phyloP scores from a whole-genome alignment of 2,797 vertebrate genomes.

The Miichthys miiuy region DNA sequence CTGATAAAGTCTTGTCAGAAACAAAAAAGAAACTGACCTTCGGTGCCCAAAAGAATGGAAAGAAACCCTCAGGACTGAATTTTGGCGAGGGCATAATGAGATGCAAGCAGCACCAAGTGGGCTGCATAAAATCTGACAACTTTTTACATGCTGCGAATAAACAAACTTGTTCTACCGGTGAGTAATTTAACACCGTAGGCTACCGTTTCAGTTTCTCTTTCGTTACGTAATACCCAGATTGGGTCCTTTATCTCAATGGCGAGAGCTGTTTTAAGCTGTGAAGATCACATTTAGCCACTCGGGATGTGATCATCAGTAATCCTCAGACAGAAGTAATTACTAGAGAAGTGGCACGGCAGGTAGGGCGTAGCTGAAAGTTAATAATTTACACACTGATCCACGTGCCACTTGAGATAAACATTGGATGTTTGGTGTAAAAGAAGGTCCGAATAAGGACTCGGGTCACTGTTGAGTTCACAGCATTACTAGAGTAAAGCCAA shows the following conservation, averaged over 20 bases:
- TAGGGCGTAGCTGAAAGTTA: neutral
- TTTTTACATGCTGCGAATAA: neutral
- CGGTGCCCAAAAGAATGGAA: neutral
- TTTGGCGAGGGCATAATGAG: slow-evolving; percentile 1
- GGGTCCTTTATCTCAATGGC: neutral
- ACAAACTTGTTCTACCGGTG: slow-evolving; percentile 1
- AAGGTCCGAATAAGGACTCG: slow-evolving; percentile 7
- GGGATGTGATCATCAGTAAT: slow-evolving; percentile 28
- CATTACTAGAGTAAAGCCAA: slow-evolving; percentile 13
- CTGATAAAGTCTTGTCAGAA: neutral
- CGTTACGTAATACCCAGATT: neutral
- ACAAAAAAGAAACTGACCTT: too few species aligned
- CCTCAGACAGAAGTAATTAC: slow-evolving; percentile 28
- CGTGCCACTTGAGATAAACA: slow-evolving; percentile 10
- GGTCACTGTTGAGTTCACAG: slow-evolving; percentile 31
- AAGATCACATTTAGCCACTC: slow-evolving; percentile 10
- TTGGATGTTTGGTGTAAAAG: neutral
- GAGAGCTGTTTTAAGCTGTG: slow-evolving; percentile 12
- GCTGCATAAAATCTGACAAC: too few species aligned
- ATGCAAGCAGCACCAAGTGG: slow-evolving; percentile 7
- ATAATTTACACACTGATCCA: neutral
- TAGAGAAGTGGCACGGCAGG: neutral
- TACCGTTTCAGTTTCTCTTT: neutral
- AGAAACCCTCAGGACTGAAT: neutral
- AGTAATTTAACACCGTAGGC: neutral